These are phyloP conservation scores for Candidula unifasciata DNA, from an alignment of 2,888 invertebrate genomes.

Conservation along the genomic window DNA sequence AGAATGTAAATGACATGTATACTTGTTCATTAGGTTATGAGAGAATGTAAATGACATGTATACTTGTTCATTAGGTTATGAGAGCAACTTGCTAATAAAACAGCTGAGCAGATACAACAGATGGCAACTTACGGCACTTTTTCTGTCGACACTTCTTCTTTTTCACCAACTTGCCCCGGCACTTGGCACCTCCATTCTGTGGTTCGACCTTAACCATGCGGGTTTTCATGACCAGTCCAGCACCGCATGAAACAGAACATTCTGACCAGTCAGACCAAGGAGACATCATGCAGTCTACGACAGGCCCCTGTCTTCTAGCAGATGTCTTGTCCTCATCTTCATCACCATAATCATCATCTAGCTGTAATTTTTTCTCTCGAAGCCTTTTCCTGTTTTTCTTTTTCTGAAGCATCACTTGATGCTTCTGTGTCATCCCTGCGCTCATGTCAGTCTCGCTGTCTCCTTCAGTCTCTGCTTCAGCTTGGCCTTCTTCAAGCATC, in stretches of 20 bases:
- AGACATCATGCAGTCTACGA: conserved; percentile 72
- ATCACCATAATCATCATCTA: neutral
- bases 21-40: neutral
- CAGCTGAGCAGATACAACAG: neutral
- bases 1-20: too few relatives aligned
- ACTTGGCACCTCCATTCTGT: conserved; percentile 71
- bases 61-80: too few relatives aligned
- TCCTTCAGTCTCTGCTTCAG: neutral
- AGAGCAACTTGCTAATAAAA: neutral
- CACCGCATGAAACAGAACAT: conserved; percentile 75
- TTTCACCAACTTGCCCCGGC: conserved; percentile 70
- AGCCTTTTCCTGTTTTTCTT: conserved; percentile 55
- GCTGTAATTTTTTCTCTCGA: conserved; percentile 54
- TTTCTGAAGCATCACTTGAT: conserved; percentile 55
- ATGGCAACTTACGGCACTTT: conserved; percentile 70
- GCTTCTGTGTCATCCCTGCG: conserved; percentile 52
- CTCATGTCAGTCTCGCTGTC: neutral
- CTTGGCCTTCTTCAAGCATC: conserved; percentile 45
- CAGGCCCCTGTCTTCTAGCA: conserved; percentile 49
- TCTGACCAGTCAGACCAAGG: conserved; percentile 73
- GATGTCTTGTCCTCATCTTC: neutral
- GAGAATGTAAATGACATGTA: neutral
- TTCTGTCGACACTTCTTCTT: conserved; percentile 66
- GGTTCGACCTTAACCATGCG: conserved; percentile 70
- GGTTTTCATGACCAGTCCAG: conserved; percentile 58